These are phyloP conservation scores for Drosophila santomea DNA, from an alignment of 1,140 invertebrate genomes.

Conservation along the genomic window DNA sequence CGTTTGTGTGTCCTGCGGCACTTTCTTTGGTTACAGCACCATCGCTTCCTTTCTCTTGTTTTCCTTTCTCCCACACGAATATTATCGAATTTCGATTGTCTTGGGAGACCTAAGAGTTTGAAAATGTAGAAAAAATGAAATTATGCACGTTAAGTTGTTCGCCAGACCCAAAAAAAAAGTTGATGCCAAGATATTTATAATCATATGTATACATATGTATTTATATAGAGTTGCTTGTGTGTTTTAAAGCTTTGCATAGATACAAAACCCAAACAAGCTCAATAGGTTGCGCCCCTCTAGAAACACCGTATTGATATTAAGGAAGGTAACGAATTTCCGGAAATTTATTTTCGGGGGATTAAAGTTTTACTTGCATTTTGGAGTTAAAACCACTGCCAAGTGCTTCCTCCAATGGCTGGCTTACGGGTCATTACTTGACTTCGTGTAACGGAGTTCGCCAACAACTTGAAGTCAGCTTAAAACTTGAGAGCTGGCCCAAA, in stretches of 20 bases:
- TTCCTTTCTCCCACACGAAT: slow-evolving; percentile 28
- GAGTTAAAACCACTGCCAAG: slow-evolving; percentile 26
- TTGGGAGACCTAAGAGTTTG: slow-evolving; percentile 37
- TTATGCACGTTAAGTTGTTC: slow-evolving; percentile 42
- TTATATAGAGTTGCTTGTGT: slow-evolving; percentile 28
- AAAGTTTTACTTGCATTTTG: slow-evolving; percentile 37
- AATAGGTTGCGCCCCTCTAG: slow-evolving; percentile 1
- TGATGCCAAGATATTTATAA: slow-evolving; percentile 14
- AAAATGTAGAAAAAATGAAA: slow-evolving; percentile 34
- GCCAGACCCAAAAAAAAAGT: slow-evolving; percentile 25
- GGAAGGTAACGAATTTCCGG: slow-evolving; percentile 28
- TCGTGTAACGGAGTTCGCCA: slow-evolving; percentile 50
- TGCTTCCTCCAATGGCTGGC: slow-evolving; percentile 52
- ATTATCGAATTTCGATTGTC: slow-evolving; percentile 81
- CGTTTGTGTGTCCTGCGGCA: slow-evolving; percentile 60
- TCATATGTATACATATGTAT: not conserved
- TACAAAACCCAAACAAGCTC: slow-evolving; percentile 10
- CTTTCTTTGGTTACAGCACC: slow-evolving; percentile 55
- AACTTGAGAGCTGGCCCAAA: slow-evolving; percentile 32
- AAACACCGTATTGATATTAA: slow-evolving; percentile 18
- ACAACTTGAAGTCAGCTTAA: slow-evolving; percentile 59
- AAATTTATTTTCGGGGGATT: slow-evolving; percentile 39
- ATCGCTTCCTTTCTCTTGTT: slow-evolving; percentile 41
- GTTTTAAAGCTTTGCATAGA: slow-evolving; percentile 40
- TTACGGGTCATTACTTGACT: slow-evolving; percentile 52